Evolutionary conservation across 1,140 invertebrate genomes (phyloP).

Genomic region (Chrysopa pallens): DNA sequence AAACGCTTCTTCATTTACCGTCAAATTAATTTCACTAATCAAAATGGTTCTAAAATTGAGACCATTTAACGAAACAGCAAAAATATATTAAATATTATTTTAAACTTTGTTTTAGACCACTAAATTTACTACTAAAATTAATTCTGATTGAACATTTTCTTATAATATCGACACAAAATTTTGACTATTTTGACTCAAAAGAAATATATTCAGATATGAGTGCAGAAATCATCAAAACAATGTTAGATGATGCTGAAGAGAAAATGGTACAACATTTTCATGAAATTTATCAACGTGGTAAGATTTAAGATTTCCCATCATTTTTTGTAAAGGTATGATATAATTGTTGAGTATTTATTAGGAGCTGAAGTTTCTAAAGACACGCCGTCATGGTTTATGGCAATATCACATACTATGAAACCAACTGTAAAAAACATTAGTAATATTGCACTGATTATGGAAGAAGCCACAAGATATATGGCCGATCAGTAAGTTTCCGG

Average conservation of each 20-base stretch:
- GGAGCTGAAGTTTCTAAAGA: neutral
- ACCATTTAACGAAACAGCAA: too few relatives aligned
- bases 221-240: neutral
- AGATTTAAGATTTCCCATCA: neutral
- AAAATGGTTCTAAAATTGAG: too few relatives aligned
- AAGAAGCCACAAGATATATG: slow-evolving; percentile 3
- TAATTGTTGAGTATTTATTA: neutral
- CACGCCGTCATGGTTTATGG: neutral
- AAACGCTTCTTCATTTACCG: too few relatives aligned
- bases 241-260: neutral
- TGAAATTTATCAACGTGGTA: neutral
- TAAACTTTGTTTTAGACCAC: too few relatives aligned
- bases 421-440: neutral
- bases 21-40: too few relatives aligned
- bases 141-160: too few relatives aligned
- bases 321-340: too few relatives aligned
- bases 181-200: too few relatives aligned
- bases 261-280: neutral
- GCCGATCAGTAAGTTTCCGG: neutral
- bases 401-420: neutral
- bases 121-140: too few relatives aligned
- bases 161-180: too few relatives aligned
- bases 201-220: too few relatives aligned
- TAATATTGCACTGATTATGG: neutral
- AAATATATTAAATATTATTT: too few relatives aligned